Conservation (phyloP, 2,797 vertebrate genomes). For the Xerus rutilus region DNA sequence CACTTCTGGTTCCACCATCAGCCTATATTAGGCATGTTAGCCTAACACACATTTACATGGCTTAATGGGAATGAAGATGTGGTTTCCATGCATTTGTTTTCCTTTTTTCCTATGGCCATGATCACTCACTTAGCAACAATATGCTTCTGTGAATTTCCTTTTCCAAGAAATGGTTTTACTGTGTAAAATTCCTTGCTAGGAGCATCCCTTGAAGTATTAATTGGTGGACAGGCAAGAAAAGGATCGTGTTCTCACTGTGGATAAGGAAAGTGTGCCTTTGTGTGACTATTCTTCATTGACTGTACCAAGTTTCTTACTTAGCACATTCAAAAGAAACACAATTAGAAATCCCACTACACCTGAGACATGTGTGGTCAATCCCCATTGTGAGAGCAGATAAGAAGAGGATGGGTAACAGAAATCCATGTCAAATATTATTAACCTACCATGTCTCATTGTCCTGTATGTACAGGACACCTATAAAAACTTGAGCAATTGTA, state of each 20-base stretch:
- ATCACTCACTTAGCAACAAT: neutral
- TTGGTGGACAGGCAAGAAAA: neutral
- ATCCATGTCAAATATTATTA: neutral
- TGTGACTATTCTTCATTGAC: neutral
- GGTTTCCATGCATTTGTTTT: neutral
- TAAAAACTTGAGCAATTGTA: no score
- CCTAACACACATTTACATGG: neutral
- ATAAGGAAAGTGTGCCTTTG: constrained; percentile 8
- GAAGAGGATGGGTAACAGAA: constrained; percentile 1
- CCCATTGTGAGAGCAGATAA: neutral
- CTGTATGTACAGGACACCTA: no score
- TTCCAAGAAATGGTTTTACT: neutral
- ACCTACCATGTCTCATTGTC: no score
- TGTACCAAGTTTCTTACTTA: neutral
- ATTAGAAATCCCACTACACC: neutral
- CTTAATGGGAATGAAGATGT: neutral
- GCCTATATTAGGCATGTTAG: neutral
- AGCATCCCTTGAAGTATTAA: neutral
- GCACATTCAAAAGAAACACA: neutral
- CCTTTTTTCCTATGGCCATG: neutral
- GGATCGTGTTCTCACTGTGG: neutral
- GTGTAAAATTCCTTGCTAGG: constrained; percentile 8
- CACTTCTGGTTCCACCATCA: neutral
- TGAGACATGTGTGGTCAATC: neutral
- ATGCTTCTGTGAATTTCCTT: constrained; percentile 53